Conservation (phyloP, 2,113 vertebrate genomes). For the Mixornis gularis region DNA sequence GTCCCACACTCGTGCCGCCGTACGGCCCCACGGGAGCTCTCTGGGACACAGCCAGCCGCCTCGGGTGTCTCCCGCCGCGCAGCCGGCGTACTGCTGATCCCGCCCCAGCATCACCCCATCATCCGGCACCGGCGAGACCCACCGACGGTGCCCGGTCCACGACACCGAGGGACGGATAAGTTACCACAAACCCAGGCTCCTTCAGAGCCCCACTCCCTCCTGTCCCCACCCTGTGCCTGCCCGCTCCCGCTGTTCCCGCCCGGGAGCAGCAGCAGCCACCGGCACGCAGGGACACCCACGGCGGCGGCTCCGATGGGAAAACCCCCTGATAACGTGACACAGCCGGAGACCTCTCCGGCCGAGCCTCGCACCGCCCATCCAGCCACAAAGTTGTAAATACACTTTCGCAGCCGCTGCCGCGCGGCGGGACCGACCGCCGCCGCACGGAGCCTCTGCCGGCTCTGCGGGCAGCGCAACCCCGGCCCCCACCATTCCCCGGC, state of each 20-base stretch:
- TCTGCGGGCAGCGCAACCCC: background rate
- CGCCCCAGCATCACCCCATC: background rate
- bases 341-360: background rate
- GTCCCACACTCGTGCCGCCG: background rate
- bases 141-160: background rate
- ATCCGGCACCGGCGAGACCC: background rate
- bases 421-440: background rate
- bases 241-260: background rate
- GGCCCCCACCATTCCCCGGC: background rate
- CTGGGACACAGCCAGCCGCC: background rate
- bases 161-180: background rate
- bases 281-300: background rate
- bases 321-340: background rate
- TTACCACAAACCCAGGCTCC: background rate
- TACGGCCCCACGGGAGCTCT: background rate
- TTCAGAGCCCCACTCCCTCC: background rate
- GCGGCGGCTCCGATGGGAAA: background rate
- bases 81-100: rapidly evolving
- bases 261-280: background rate
- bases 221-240: background rate
- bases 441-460: background rate
- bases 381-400: background rate
- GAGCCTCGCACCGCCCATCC: background rate
- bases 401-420: background rate
- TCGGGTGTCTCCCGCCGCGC: background rate